Evolutionary conservation across 2,113 vertebrate species (phyloP).

Genomic region (Neodon shergylaensis): DNA sequence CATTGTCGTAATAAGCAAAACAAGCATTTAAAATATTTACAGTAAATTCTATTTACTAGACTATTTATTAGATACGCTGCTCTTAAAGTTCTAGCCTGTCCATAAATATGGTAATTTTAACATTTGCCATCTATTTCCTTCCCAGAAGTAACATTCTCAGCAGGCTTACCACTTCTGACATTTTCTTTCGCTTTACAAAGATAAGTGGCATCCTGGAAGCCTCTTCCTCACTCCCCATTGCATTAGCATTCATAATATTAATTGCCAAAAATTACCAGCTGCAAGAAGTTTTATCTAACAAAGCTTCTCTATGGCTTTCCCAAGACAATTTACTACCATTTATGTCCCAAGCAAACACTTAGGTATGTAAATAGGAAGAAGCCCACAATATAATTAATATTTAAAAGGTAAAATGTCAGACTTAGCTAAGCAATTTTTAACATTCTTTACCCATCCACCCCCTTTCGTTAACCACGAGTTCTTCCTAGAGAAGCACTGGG

Average conservation of each 20-base stretch:
- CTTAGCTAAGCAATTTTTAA: conserved; percentile 81
- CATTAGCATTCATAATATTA: conserved; percentile 89
- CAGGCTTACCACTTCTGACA: conserved; percentile 82
- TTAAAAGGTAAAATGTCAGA: conserved; percentile 84
- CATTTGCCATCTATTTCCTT: conserved; percentile 87
- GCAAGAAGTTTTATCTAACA: conserved; percentile 87
- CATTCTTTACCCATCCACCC: conserved; percentile 49
- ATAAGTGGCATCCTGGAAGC: conserved; percentile 81
- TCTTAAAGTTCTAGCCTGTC: conserved; percentile 73
- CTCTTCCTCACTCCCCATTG: conserved; percentile 79
- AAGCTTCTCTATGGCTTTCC: conserved; percentile 82
- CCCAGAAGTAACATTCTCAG: conserved; percentile 80
- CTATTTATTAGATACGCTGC: conserved; percentile 75
- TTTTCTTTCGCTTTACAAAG: conserved; percentile 86
- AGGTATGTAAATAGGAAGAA: conserved; percentile 86
- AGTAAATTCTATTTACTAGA: conserved; percentile 74
- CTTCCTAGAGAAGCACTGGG: conserved; percentile 73
- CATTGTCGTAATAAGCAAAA: conserved; percentile 18
- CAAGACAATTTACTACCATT: conserved; percentile 84
- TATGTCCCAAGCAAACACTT: conserved; percentile 83
- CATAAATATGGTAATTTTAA: conserved; percentile 95
- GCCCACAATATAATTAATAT: conserved; percentile 83
- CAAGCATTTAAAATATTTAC: conserved; percentile 66
- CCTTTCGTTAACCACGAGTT: conserved; percentile 71
- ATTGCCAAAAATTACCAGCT: conserved; percentile 88